Percentiles rank a stretch among this genome's conserved stretches.
Conservation (phyloP, 2,888 invertebrate genomes). For the Masnerella sp. region DNA sequence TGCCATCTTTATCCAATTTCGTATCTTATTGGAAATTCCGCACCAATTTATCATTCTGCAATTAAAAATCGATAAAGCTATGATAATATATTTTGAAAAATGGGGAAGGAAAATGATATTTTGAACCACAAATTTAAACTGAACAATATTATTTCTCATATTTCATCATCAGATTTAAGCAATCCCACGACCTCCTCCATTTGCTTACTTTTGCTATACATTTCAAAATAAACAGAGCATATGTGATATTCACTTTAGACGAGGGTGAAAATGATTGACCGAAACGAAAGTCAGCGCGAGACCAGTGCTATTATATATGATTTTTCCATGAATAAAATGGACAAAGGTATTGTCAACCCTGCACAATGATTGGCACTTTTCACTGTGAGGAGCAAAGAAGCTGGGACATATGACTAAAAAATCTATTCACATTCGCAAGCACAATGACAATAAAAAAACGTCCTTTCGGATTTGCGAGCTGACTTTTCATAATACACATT, state of each 20-base stretch:
- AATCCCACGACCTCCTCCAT: conserved; percentile 12
- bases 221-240: conserved; percentile 46
- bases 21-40: too few species aligned
- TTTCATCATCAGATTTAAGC: conserved; percentile 9
- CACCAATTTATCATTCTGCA: not conserved
- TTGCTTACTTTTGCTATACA: conserved; percentile 30
- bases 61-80: too few species aligned
- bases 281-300: conserved; percentile 37
- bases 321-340: conserved; percentile 41
- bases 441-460: too few species aligned
- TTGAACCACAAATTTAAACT: not conserved
- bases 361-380: conserved; percentile 40
- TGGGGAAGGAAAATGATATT: too few species aligned
- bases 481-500: too few species aligned
- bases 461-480: too few species aligned
- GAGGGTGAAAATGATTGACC: conserved; percentile 47
- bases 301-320: conserved; percentile 24
- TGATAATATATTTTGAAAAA: too few species aligned
- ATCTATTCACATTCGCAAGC: too few species aligned
- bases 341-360: conserved; percentile 44
- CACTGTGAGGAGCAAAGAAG: conserved; percentile 15
- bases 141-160: not conserved
- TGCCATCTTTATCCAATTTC: too few species aligned
- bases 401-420: conserved; percentile 14
- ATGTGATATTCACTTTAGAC: conserved; percentile 38